These are phyloP conservation scores for Synergus laeviventris DNA, from an alignment of 2,888 invertebrate genomes.

Conservation along the genomic window DNA sequence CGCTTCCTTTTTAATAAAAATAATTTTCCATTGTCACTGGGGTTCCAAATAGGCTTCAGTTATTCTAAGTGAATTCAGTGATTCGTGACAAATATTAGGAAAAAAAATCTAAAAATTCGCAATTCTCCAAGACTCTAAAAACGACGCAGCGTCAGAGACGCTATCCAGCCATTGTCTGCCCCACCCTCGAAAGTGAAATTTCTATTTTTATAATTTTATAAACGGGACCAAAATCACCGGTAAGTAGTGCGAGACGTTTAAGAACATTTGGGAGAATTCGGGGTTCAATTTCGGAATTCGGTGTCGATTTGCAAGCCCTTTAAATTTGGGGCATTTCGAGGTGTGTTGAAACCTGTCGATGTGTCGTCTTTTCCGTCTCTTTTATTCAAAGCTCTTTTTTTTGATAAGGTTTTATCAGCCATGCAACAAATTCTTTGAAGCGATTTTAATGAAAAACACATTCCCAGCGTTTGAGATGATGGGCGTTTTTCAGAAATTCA, in stretches of 20 bases:
- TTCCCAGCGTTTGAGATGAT: conserved; percentile 15
- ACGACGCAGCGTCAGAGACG: conserved; percentile 66
- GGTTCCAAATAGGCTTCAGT: not conserved
- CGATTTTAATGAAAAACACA: conserved; percentile 17
- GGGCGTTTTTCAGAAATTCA: conserved; percentile 29
- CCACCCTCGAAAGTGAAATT: conserved; percentile 64
- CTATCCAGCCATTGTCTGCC: conserved; percentile 69
- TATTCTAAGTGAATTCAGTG: not conserved
- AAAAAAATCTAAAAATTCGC: not conserved
- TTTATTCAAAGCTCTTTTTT: conserved; percentile 14
- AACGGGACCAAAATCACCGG: not conserved
- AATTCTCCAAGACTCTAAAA: conserved; percentile 35
- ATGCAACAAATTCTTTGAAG: conserved; percentile 6
- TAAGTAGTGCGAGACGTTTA: not conserved
- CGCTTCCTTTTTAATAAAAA: conserved; percentile 63
- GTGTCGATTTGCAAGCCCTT: conserved; percentile 23
- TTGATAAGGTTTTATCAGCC: not conserved
- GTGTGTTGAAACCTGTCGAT: conserved; percentile 21
- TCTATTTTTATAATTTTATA: conserved; percentile 53
- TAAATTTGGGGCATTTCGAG: not conserved
- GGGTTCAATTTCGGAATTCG: not conserved
- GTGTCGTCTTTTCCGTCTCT: conserved; percentile 18
- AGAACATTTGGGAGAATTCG: not conserved
- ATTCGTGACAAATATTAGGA: not conserved
- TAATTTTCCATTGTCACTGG: conserved; percentile 39